Evolutionary conservation across 2,888 invertebrate genomes (phyloP).

Genomic region (Seira sanloemensis): DNA sequence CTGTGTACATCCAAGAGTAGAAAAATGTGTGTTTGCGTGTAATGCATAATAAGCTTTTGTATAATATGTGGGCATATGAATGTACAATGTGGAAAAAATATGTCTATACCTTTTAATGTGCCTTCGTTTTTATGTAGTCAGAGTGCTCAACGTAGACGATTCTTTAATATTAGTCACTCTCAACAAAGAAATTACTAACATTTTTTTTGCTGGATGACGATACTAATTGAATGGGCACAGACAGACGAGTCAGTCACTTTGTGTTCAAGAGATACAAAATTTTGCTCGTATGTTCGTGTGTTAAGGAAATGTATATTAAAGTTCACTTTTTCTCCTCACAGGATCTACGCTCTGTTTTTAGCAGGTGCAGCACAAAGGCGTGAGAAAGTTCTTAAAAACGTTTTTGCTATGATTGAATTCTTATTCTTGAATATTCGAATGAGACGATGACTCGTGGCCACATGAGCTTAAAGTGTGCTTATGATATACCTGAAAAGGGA

Average conservation of each 20-base stretch:
- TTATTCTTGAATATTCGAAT: too few relatives aligned
- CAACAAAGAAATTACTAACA: neutral
- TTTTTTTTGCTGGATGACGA: neutral
- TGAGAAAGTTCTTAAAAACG: too few relatives aligned
- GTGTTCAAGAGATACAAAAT: neutral
- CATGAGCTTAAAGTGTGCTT: too few relatives aligned
- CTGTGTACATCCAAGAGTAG: neutral
- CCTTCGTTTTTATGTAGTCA: neutral
- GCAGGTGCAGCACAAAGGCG: too few relatives aligned
- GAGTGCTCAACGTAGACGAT: neutral
- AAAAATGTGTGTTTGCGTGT: neutral
- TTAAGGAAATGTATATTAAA: neutral
- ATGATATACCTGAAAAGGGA: too few relatives aligned
- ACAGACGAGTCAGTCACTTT: neutral
- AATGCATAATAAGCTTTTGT: neutral
- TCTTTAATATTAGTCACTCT: neutral
- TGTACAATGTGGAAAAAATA: neutral
- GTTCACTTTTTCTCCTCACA: neutral
- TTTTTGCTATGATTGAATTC: too few relatives aligned
- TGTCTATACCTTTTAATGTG: neutral
- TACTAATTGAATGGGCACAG: neutral
- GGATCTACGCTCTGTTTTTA: too few relatives aligned
- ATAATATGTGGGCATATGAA: neutral
- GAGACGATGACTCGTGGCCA: too few relatives aligned
- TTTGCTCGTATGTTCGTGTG: neutral